phyloP scores from a whole-genome alignment of 2,888 invertebrate genomes.

The Drosophila imparisetae region DNA sequence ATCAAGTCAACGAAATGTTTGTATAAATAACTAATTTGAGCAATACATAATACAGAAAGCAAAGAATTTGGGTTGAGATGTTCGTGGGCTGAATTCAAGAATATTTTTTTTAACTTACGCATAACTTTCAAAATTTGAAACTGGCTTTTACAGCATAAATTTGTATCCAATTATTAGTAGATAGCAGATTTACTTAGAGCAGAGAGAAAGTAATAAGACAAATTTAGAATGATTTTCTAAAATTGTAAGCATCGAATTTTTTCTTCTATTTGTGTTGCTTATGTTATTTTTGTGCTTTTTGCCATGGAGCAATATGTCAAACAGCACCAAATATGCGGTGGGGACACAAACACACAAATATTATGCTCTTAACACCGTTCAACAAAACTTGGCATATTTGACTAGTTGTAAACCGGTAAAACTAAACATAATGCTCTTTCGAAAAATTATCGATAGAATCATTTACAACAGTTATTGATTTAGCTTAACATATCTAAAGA shows the following conservation, averaged over 20 bases:
- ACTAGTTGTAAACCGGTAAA: background rate
- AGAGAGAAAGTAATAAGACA: conserved; percentile 14
- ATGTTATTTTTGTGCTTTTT: conserved; percentile 32
- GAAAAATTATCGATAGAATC: background rate
- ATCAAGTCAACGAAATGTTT: background rate
- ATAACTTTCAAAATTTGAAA: background rate
- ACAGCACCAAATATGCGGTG: conserved; percentile 7
- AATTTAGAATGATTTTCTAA: conserved; percentile 44
- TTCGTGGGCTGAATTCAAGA: background rate
- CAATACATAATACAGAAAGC: background rate
- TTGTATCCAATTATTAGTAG: background rate
- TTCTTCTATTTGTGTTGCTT: conserved; percentile 20
- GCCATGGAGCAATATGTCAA: conserved; percentile 48
- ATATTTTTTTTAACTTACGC: background rate
- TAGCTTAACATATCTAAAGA: background rate
- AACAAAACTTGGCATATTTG: background rate
- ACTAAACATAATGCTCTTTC: background rate
- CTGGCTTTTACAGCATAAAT: background rate
- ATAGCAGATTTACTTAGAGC: conserved; percentile 16
- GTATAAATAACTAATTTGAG: background rate
- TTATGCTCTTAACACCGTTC: background rate
- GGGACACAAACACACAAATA: conserved; percentile 1
- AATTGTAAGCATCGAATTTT: conserved; percentile 24
- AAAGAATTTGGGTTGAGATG: background rate
- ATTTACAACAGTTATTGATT: background rate